These are phyloP conservation scores for Lynx canadensis DNA, from an alignment of 2,113 vertebrate genomes.

Conservation along the genomic window DNA sequence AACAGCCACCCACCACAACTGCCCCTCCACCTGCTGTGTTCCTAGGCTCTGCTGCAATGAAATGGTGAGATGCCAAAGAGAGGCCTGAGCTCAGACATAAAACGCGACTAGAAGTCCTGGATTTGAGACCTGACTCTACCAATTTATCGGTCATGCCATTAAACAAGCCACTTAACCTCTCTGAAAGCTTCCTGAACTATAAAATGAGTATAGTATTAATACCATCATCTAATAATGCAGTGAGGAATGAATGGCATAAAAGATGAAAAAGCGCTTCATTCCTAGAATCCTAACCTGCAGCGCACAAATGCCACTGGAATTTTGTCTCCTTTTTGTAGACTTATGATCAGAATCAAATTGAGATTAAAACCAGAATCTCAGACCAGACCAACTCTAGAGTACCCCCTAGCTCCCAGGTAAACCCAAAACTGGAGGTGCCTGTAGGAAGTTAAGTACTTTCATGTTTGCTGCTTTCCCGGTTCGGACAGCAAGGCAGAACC, in stretches of 20 bases:
- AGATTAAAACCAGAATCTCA: not conserved
- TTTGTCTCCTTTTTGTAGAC: slow-evolving; percentile 33
- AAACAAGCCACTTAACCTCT: not conserved
- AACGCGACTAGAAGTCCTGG: not conserved
- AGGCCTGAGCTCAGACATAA: slow-evolving; percentile 8
- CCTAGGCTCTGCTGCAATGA: not conserved
- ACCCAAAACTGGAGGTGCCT: not conserved
- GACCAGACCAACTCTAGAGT: not conserved
- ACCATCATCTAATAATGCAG: not conserved
- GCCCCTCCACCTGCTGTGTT: not conserved
- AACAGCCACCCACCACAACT: slow-evolving; percentile 19
- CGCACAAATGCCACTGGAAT: not conserved
- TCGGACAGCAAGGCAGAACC: not conserved
- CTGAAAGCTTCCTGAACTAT: not conserved
- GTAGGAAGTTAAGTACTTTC: not conserved
- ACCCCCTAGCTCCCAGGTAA: not conserved
- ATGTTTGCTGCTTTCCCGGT: not conserved
- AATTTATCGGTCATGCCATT: not conserved
- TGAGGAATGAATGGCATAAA: not conserved
- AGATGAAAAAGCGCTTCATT: slow-evolving; percentile 11
- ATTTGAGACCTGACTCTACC: slow-evolving; percentile 16
- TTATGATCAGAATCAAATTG: not conserved
- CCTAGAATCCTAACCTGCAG: slow-evolving; percentile 37
- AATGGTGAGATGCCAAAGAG: slow-evolving; percentile 29
- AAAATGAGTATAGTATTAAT: not conserved